phyloP scores from a whole-genome alignment of 2,888 invertebrate species.

The Electrophaes corylata region DNA sequence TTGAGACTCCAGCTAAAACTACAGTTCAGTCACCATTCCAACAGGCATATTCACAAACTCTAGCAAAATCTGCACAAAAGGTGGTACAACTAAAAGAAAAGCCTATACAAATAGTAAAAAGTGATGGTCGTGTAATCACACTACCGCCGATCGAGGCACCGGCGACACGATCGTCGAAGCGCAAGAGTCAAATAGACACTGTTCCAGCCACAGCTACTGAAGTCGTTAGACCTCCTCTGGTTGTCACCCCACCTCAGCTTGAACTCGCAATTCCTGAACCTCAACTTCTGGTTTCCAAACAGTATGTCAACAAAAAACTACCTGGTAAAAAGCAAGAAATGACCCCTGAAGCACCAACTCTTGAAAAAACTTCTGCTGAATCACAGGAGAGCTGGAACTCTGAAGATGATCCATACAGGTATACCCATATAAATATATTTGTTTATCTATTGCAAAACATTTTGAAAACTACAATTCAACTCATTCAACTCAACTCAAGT shows the following conservation, averaged over 20 bases:
- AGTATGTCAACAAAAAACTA: slow-evolving; percentile 70
- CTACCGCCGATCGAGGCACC: slow-evolving; percentile 93
- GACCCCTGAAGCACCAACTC: slow-evolving; percentile 44
- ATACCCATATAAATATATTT: slow-evolving; percentile 33
- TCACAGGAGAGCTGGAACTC: slow-evolving; percentile 89
- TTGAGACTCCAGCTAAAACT: slow-evolving; percentile 58
- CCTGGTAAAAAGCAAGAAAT: slow-evolving; percentile 60
- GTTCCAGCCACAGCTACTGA: slow-evolving; percentile 35
- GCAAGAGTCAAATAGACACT: slow-evolving; percentile 79
- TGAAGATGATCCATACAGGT: slow-evolving; percentile 96
- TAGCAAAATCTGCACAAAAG: slow-evolving; percentile 60
- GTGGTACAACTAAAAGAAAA: slow-evolving; percentile 71
- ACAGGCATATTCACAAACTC: slow-evolving; percentile 57
- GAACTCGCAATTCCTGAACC: slow-evolving; percentile 60
- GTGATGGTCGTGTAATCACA: slow-evolving; percentile 90
- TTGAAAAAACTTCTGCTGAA: slow-evolving; percentile 77
- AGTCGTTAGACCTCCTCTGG: slow-evolving; percentile 39
- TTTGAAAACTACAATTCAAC: not conserved
- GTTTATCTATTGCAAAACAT: not conserved
- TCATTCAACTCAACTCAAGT: no score
- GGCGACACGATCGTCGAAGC: slow-evolving; percentile 90
- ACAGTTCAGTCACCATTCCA: slow-evolving; percentile 49
- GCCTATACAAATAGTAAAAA: slow-evolving; percentile 89
- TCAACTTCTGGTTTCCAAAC: slow-evolving; percentile 63
- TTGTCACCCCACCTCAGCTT: slow-evolving; percentile 49